Evolutionary conservation across 23 tunicate species (phyloP).

Genomic region (Styela plicata): DNA sequence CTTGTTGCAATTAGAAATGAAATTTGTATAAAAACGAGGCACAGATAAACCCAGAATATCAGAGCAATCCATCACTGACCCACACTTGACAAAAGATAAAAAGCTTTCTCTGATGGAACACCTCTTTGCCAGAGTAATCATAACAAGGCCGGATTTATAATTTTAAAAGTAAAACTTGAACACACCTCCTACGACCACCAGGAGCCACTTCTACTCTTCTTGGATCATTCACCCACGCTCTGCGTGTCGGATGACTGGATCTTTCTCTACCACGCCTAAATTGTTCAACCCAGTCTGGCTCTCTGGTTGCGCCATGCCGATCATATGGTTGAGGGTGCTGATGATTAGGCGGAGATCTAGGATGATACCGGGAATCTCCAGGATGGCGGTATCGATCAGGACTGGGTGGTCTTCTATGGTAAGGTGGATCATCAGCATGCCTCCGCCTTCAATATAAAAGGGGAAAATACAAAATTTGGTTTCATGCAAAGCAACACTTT

Average conservation of each 20-base stretch:
- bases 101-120: no score
- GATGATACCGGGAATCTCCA: background rate
- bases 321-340: slow-evolving; percentile 28
- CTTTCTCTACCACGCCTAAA: slow-evolving; percentile 52
- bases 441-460: background rate
- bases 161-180: no score
- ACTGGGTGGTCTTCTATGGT: slow-evolving; percentile 15
- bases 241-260: slow-evolving; percentile 26
- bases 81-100: no score
- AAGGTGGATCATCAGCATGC: slow-evolving; percentile 17
- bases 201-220: slow-evolving; percentile 36
- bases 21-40: no score
- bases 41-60: no score
- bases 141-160: no score
- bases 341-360: slow-evolving; percentile 1
- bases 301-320: slow-evolving; percentile 24
- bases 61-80: no score
- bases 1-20: no score
- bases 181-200: slow-evolving; percentile 18
- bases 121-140: no score
- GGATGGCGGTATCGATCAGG: slow-evolving; percentile 10
- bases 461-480: background rate
- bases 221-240: slow-evolving; percentile 77
- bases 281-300: slow-evolving; percentile 93
- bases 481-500: background rate